Conservation (phyloP, 2,888 invertebrate species). For the Steromphala cineraria region DNA sequence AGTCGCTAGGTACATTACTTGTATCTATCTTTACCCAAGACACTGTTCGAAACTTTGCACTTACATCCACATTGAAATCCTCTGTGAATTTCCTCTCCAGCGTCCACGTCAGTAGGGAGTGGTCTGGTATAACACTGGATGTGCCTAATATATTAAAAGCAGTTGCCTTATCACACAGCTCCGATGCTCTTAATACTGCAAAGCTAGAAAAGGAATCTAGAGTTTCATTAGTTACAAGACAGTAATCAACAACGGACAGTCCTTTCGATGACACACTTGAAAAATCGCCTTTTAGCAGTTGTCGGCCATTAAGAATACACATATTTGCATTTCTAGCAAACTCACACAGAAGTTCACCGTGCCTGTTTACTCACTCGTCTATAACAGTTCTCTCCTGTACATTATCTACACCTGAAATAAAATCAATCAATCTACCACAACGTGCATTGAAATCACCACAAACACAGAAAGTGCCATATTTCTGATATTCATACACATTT, state of each 20-base stretch:
- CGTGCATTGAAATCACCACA: slow-evolving; percentile 20
- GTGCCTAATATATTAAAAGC: no score
- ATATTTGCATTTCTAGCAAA: neutral
- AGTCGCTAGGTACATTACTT: no score
- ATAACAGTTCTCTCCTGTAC: neutral
- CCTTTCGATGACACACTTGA: slow-evolving; percentile 10
- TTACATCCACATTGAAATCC: no score
- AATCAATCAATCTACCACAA: neutral
- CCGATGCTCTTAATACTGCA: neutral
- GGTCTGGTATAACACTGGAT: neutral
- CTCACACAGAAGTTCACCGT: neutral
- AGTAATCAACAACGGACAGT: slow-evolving; percentile 15
- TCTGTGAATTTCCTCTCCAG: neutral
- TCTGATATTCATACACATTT: neutral
- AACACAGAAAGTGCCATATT: neutral
- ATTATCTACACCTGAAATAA: neutral
- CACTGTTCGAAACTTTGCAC: no score
- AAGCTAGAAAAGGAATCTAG: neutral
- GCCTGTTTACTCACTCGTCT: neutral
- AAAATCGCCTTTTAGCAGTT: neutral
- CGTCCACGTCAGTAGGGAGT: neutral
- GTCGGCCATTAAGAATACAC: slow-evolving; percentile 25
- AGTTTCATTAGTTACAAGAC: neutral
- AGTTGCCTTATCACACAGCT: no score
- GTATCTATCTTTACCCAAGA: no score